Percentiles rank a stretch among this genome's conserved stretches.
Evolutionary conservation across 1,140 invertebrate genomes (phyloP).

Genomic region (Ectropis grisescens): DNA sequence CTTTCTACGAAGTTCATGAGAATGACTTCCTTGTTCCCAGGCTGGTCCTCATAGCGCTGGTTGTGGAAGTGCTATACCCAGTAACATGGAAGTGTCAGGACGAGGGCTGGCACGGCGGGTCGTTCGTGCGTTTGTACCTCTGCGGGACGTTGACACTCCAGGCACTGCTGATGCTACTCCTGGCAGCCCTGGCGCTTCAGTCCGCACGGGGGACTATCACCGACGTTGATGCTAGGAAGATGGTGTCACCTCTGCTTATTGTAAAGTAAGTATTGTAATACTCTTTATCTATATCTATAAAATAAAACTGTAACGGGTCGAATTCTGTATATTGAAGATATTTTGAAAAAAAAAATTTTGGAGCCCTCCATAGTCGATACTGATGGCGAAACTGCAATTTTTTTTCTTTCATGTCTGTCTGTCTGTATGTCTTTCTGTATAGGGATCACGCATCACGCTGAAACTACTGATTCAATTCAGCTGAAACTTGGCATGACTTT

Average conservation of each 20-base stretch:
- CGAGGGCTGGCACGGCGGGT: slow-evolving; percentile 76
- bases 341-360: too few species aligned
- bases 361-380: too few species aligned
- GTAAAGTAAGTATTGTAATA: slow-evolving; percentile 73
- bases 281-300: not conserved
- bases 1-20: too few species aligned
- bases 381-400: too few species aligned
- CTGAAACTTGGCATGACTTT: too few species aligned
- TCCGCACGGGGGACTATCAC: slow-evolving; percentile 80
- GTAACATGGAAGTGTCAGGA: slow-evolving; percentile 74
- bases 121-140: slow-evolving; percentile 77
- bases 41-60: slow-evolving; percentile 76
- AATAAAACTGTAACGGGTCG: too few species aligned
- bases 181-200: slow-evolving; percentile 77
- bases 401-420: too few species aligned
- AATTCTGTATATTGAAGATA: too few species aligned
- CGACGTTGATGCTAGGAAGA: slow-evolving; percentile 75
- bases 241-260: slow-evolving; percentile 76
- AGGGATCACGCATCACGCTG: too few species aligned
- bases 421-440: too few species aligned
- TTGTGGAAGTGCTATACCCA: slow-evolving; percentile 67
- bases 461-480: too few species aligned
- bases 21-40: slow-evolving; percentile 67
- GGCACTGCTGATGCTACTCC: slow-evolving; percentile 71
- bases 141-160: slow-evolving; percentile 76